Evolutionary conservation across 2,888 invertebrate genomes (phyloP).

Genomic region (Ischnus inquisitorius): DNA sequence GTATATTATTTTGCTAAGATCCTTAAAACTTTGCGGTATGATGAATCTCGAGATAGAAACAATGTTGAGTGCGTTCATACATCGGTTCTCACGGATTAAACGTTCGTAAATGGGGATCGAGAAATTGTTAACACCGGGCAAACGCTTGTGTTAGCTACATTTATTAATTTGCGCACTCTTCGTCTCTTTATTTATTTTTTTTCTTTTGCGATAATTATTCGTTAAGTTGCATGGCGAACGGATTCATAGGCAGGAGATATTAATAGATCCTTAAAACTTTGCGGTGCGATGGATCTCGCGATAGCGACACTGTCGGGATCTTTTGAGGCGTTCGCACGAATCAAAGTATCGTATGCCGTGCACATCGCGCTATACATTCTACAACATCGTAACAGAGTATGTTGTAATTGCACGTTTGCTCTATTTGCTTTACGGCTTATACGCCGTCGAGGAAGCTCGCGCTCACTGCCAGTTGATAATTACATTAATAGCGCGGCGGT

Average conservation of each 20-base stretch:
- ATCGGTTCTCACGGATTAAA: too few species aligned
- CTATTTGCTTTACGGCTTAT: constrained; percentile 6
- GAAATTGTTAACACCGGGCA: too few species aligned
- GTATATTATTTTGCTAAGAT: too few species aligned
- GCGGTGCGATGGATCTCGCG: constrained; percentile 9
- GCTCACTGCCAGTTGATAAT: constrained; percentile 28
- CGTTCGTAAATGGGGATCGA: too few species aligned
- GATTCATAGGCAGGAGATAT: neutral
- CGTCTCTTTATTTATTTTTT: neutral
- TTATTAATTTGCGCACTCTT: too few species aligned
- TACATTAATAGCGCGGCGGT: constrained; percentile 17
- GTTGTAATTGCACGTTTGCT: constrained; percentile 28
- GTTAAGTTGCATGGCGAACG: too few species aligned
- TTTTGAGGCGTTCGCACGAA: constrained; percentile 3
- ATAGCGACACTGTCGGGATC: constrained; percentile 24
- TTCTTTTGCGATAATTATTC: neutral
- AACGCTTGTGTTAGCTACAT: too few species aligned
- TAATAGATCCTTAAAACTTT: constrained; percentile 31
- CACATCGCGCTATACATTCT: neutral
- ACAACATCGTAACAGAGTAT: neutral
- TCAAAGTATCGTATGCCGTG: neutral
- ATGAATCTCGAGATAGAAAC: too few species aligned
- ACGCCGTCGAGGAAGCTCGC: constrained; percentile 8
- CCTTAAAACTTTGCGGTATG: too few species aligned
- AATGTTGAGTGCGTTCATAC: too few species aligned